These are phyloP conservation scores for Shinisaurus crocodilurus DNA, from an alignment of 2,113 vertebrate genomes.

Conservation along the genomic window DNA sequence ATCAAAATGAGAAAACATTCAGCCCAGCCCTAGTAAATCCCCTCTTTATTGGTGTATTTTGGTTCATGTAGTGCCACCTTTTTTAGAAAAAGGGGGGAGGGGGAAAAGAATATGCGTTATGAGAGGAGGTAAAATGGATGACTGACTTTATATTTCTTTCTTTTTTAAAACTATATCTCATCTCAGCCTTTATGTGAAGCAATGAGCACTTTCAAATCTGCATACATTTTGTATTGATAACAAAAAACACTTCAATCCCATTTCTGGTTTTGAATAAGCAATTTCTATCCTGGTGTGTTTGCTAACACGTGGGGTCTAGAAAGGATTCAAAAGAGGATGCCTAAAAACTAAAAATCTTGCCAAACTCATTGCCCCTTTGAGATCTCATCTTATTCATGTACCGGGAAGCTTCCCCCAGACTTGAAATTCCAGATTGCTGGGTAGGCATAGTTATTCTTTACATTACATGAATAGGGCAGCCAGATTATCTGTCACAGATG, in stretches of 20 bases:
- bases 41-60: not conserved
- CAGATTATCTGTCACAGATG: slow-evolving; percentile 59
- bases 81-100: not conserved
- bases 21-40: not conserved
- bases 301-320: not conserved
- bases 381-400: slow-evolving; percentile 50
- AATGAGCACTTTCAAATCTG: not conserved
- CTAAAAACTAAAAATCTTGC: slow-evolving; percentile 27
- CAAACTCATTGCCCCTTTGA: slow-evolving; percentile 48
- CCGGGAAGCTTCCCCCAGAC: slow-evolving; percentile 39
- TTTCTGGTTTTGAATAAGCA: slow-evolving; percentile 15
- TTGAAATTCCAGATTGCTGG: slow-evolving; percentile 61
- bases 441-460: slow-evolving; percentile 59
- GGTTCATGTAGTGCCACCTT: not conserved
- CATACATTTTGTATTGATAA: not conserved
- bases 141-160: not conserved
- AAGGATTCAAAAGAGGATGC: slow-evolving; percentile 53
- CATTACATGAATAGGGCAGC: slow-evolving; percentile 56
- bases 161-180: not conserved
- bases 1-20: not conserved
- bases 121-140: not conserved
- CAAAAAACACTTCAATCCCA: slow-evolving; percentile 2
- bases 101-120: not conserved
- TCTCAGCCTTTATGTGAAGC: not conserved
- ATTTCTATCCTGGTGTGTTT: slow-evolving; percentile 35